Evolutionary conservation across 2,797 vertebrate species (phyloP).

Genomic region (Nyctalus aviator): DNA sequence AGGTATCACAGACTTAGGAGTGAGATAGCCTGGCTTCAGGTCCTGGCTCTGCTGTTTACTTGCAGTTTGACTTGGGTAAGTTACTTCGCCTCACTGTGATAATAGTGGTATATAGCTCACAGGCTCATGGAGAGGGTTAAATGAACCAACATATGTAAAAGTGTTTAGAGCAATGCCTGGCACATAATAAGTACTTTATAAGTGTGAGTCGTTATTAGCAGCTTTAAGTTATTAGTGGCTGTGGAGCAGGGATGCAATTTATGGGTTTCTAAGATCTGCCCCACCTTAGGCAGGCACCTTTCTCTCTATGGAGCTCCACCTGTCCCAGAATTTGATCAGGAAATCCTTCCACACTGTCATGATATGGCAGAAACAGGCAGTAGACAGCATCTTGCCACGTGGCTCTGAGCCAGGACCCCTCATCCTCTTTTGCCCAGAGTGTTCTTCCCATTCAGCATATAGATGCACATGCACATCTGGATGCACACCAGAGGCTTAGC

Average conservation of each 20-base stretch:
- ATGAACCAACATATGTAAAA: neutral
- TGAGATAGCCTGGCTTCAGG: neutral
- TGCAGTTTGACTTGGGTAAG: slow-evolving; percentile 30
- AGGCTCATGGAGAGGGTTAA: neutral
- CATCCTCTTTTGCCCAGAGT: neutral
- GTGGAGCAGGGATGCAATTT: neutral
- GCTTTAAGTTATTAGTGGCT: neutral
- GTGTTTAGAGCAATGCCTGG: neutral
- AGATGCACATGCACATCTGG: slow-evolving; percentile 7
- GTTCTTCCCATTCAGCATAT: slow-evolving; percentile 34
- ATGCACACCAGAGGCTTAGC: slow-evolving; percentile 41
- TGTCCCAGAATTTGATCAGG: neutral
- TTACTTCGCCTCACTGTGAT: slow-evolving; percentile 5
- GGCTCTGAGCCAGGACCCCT: neutral
- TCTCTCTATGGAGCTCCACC: neutral
- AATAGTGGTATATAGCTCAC: neutral
- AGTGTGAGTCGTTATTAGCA: neutral
- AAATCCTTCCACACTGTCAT: neutral
- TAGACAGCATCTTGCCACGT: neutral
- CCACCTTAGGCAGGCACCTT: neutral
- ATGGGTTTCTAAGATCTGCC: neutral
- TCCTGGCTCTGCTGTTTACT: neutral
- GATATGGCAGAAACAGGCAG: neutral
- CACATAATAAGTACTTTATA: neutral
- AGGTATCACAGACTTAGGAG: neutral